phyloP scores from a whole-genome alignment of 1,140 invertebrate genomes.

The Macrobrachium nipponense region DNA sequence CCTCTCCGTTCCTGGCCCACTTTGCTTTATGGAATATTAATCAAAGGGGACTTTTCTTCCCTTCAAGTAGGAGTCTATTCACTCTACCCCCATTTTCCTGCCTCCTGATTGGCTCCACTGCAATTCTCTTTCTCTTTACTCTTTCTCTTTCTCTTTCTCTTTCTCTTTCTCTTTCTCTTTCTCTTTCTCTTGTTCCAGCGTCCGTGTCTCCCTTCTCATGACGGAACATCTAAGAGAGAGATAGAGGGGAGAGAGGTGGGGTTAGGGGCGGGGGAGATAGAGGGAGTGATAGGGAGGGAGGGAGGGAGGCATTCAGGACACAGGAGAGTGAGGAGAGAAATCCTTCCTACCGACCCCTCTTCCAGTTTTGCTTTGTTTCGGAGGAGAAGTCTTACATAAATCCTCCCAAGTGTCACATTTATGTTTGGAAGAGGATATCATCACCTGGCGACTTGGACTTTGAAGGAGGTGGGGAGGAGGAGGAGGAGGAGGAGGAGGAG shows the following conservation, averaged over 20 bases:
- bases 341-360: background rate
- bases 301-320: background rate
- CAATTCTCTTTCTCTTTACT: background rate
- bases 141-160: no score
- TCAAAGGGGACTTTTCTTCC: background rate
- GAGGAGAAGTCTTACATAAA: no score
- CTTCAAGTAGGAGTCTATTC: background rate
- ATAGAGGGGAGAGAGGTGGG: no score
- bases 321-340: background rate
- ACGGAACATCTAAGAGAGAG: background rate
- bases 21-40: no score
- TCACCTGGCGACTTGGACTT: background rate
- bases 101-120: background rate
- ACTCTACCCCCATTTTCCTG: no score
- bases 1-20: background rate
- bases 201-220: background rate
- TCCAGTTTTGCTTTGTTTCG: background rate
- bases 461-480: background rate
- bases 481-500: background rate
- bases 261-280: background rate
- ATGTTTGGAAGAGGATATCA: background rate
- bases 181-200: background rate
- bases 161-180: no score
- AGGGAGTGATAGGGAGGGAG: background rate
- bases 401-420: background rate